Evolutionary conservation across 2,888 invertebrate genomes (phyloP).

Genomic region (Netelia virgata): DNA sequence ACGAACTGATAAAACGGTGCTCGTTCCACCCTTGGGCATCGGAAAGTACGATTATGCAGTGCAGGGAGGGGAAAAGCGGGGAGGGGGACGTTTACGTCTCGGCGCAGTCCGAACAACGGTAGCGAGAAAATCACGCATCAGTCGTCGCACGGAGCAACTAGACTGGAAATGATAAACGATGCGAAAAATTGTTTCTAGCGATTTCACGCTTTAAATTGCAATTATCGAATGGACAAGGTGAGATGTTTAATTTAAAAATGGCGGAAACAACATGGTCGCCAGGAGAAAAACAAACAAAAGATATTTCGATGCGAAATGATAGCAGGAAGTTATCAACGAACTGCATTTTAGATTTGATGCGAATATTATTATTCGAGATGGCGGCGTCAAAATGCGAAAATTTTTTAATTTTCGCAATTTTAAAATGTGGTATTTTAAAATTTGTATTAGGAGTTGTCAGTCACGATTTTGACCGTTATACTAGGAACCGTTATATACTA

Average conservation of each 20-base stretch:
- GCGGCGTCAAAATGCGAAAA: too few species aligned
- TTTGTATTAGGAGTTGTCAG: too few species aligned
- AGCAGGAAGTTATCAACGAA: background rate
- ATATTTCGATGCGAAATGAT: background rate
- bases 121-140: conserved; percentile 1
- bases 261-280: background rate
- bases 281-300: background rate
- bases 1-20: conserved; percentile 56
- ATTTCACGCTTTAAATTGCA: conserved; percentile 24
- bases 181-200: conserved; percentile 38
- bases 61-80: conserved; percentile 10
- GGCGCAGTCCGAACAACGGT: background rate
- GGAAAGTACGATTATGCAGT: background rate
- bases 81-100: background rate
- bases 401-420: too few species aligned
- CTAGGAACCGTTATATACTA: too few species aligned
- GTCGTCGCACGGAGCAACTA: conserved; percentile 9
- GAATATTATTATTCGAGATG: background rate
- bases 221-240: background rate
- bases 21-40: conserved; percentile 11
- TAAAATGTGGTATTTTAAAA: too few species aligned
- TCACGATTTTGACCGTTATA: too few species aligned
- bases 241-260: background rate
- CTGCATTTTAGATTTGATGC: background rate
- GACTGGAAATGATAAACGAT: conserved; percentile 21